Conservation (phyloP, 2,113 vertebrate genomes). For the Perca fluviatilis region DNA sequence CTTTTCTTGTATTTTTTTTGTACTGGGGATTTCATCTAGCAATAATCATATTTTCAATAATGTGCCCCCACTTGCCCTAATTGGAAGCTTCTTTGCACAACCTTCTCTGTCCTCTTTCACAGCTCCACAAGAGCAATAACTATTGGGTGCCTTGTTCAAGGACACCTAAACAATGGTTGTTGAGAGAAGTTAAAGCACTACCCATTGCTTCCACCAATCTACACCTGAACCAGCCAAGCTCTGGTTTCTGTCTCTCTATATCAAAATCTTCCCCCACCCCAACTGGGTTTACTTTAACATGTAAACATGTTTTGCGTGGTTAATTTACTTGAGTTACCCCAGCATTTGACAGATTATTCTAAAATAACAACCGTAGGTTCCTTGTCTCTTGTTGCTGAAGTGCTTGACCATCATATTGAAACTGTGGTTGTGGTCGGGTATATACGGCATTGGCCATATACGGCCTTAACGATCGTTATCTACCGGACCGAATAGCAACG, state of each 20-base stretch:
- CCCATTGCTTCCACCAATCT: no score
- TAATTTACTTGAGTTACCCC: neutral
- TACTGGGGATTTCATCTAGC: neutral
- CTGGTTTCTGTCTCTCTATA: neutral
- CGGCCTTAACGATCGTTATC: no score
- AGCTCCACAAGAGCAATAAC: no score
- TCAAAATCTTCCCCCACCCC: neutral
- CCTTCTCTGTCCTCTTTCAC: no score
- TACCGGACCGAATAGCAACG: no score
- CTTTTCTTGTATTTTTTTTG: neutral
- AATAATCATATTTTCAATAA: neutral
- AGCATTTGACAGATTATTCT: neutral
- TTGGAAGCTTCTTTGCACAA: neutral
- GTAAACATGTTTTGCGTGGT: slow-evolving; percentile 21
- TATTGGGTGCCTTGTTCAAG: no score
- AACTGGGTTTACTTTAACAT: slow-evolving; percentile 9
- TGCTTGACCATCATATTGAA: neutral
- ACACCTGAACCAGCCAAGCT: no score
- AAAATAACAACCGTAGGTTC: neutral
- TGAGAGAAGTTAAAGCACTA: no score
- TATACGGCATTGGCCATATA: no score
- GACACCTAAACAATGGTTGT: no score
- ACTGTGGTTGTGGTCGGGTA: no score
- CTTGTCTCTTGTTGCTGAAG: neutral
- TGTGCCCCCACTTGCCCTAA: neutral